Percentiles rank a stretch among this genome's conserved stretches.
Evolutionary conservation across 1,140 invertebrate species (phyloP).

Genomic region (Alviniconcha marisindica): DNA sequence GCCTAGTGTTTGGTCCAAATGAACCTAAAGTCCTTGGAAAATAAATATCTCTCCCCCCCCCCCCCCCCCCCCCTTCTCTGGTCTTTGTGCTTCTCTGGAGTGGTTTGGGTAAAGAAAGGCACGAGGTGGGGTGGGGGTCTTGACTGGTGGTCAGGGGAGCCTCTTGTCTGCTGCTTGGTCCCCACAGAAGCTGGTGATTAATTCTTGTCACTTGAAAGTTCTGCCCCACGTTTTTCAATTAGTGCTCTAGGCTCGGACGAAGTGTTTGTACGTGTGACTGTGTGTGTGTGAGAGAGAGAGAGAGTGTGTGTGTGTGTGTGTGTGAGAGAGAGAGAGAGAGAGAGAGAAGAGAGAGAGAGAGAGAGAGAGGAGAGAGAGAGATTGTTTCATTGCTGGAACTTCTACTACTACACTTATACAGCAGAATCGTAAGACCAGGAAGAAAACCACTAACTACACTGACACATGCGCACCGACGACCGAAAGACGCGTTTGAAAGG

Average conservation of each 20-base stretch:
- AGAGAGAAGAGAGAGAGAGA: slow-evolving; percentile 26
- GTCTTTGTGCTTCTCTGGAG: no score
- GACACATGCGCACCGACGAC: no score
- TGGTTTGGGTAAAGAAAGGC: neutral
- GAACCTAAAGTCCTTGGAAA: neutral
- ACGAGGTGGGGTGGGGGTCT: neutral
- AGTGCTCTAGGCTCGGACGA: neutral
- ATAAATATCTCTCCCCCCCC: neutral
- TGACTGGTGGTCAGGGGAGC: neutral
- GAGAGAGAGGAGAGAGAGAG: slow-evolving; percentile 38
- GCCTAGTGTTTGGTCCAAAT: no score
- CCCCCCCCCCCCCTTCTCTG: neutral
- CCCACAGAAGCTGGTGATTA: neutral
- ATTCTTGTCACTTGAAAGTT: slow-evolving; percentile 11
- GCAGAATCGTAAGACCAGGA: no score
- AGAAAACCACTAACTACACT: no score
- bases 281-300: neutral
- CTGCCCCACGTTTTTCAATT: slow-evolving; percentile 14
- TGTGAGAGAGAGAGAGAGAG: no score
- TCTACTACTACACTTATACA: no score
- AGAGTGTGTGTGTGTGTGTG: slow-evolving; percentile 34
- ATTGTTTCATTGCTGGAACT: no score
- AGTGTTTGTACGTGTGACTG: neutral
- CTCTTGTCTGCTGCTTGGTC: neutral
- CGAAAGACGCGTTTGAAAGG: no score